These are phyloP conservation scores for Drosophila lutescens DNA, from an alignment of 2,888 invertebrate genomes.

Conservation along the genomic window DNA sequence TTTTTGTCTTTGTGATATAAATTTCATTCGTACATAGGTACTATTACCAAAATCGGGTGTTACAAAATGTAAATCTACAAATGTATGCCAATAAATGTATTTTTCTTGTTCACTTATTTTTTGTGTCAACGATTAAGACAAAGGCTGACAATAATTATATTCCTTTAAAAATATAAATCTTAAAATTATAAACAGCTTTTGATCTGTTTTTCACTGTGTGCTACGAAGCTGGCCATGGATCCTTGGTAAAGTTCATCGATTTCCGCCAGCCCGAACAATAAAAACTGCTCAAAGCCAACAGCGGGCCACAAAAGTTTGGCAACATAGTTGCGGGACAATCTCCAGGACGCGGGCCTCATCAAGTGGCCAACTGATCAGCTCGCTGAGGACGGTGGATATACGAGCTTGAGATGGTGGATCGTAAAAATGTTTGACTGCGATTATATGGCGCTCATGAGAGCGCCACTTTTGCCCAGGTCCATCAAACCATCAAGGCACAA, in stretches of 20 bases:
- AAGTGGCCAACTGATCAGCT: slow-evolving; percentile 48
- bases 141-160: no score
- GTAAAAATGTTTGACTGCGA: slow-evolving; percentile 81
- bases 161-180: no score
- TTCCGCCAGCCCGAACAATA: slow-evolving; percentile 73
- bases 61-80: no score
- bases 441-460: slow-evolving; percentile 81
- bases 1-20: no score
- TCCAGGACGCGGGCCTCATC: slow-evolving; percentile 35
- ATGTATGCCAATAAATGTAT: no score
- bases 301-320: slow-evolving; percentile 56
- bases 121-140: no score
- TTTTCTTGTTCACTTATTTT: no score
- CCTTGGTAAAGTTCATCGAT: slow-evolving; percentile 78
- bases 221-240: slow-evolving; percentile 1
- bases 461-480: slow-evolving; percentile 73
- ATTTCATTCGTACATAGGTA: no score
- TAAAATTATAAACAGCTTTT: no score
- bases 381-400: slow-evolving; percentile 8
- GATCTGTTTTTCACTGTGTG: not conserved
- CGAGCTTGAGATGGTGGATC: slow-evolving; percentile 51
- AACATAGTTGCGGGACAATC: slow-evolving; percentile 66
- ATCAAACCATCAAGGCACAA: slow-evolving; percentile 9
- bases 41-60: no score
- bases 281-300: slow-evolving; percentile 67